Conservation (phyloP, 1,140 invertebrate genomes). For the Chironomus tepperi region DNA sequence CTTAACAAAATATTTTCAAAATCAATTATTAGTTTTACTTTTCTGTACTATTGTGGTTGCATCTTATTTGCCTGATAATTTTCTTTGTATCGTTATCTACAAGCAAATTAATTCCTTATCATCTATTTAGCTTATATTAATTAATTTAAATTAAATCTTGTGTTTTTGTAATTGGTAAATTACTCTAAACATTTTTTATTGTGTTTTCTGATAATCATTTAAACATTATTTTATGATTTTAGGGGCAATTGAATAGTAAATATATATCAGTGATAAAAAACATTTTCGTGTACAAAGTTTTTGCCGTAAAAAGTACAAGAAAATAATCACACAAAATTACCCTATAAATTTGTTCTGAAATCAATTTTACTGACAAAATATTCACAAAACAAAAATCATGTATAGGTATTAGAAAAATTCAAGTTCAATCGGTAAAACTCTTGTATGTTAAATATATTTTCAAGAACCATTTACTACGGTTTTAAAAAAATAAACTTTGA, state of each 20-base stretch:
- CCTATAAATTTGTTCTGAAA: too few relatives aligned
- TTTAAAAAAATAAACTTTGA: too few relatives aligned
- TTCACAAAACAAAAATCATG: too few relatives aligned
- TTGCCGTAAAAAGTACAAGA: too few relatives aligned
- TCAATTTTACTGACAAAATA: too few relatives aligned
- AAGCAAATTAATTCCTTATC: not conserved
- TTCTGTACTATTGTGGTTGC: not conserved
- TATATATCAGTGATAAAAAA: too few relatives aligned
- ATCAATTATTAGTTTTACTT: not conserved
- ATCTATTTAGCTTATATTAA: not conserved
- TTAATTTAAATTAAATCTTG: not conserved
- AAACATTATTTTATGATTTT: slow-evolving; percentile 1
- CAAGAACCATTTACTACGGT: too few relatives aligned
- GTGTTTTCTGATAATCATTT: not conserved
- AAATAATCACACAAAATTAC: too few relatives aligned
- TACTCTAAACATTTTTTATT: not conserved
- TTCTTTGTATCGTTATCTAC: not conserved
- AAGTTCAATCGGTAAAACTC: too few relatives aligned
- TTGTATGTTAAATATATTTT: too few relatives aligned
- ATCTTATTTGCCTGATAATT: not conserved
- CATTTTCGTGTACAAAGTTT: too few relatives aligned
- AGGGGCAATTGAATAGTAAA: not conserved
- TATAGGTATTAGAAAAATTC: too few relatives aligned
- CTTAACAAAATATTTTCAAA: not conserved
- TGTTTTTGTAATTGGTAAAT: not conserved